Percentiles rank a stretch among this genome's conserved stretches.
These are phyloP conservation scores for Cataglyphis albicans DNA, from an alignment of 2,888 invertebrate species.

Conservation along the genomic window DNA sequence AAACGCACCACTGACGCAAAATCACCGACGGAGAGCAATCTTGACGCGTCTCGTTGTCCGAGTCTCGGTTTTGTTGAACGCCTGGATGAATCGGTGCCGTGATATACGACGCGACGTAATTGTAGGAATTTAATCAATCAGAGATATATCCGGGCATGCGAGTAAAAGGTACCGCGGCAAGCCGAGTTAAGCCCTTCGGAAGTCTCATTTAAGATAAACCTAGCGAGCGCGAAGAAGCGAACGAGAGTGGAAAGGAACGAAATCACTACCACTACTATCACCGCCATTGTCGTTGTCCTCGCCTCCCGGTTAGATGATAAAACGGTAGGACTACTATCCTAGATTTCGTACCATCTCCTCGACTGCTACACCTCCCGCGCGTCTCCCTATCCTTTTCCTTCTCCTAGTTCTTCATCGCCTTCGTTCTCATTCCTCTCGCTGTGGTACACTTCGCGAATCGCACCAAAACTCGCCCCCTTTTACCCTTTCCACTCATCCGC, in stretches of 20 bases:
- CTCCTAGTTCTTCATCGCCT: conserved; percentile 62
- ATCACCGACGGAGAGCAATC: conserved; percentile 25
- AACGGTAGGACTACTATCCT: conserved; percentile 79
- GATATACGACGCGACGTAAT: conserved; percentile 83
- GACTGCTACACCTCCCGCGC: conserved; percentile 26
- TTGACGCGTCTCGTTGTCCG: conserved; percentile 53
- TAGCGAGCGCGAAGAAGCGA: conserved; percentile 55
- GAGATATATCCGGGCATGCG: conserved; percentile 76
- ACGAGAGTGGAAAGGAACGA: conserved; percentile 66
- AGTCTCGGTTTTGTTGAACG: conserved; percentile 58
- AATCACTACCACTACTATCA: conserved; percentile 50
- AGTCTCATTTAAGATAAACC: conserved; percentile 82
- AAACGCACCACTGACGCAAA: conserved; percentile 31
- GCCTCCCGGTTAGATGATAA: conserved; percentile 74
- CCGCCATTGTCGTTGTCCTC: conserved; percentile 64
- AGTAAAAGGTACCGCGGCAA: conserved; percentile 72
- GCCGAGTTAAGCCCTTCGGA: conserved; percentile 79
- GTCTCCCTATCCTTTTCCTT: conserved; percentile 45
- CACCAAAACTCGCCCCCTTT: conserved; percentile 67
- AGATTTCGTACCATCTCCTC: conserved; percentile 70
- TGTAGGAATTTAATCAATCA: conserved; percentile 85
- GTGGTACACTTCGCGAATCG: conserved; percentile 52
- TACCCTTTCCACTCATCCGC: conserved; percentile 74
- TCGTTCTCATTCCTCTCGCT: conserved; percentile 62
- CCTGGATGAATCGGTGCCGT: conserved; percentile 69